These are phyloP conservation scores for Hemicordylus capensis DNA, from an alignment of 2,113 vertebrate species.

Conservation along the genomic window DNA sequence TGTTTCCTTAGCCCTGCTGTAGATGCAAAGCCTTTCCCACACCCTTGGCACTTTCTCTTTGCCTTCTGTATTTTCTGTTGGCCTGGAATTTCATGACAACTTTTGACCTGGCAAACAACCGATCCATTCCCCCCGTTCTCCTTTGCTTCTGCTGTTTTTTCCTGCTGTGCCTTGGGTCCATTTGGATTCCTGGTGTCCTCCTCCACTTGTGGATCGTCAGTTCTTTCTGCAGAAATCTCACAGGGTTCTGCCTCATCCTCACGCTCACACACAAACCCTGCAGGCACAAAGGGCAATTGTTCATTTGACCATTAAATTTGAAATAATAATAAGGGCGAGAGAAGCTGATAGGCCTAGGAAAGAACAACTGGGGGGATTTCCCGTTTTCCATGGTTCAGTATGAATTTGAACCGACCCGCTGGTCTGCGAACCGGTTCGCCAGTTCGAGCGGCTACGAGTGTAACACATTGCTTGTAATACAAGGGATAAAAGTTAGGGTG, in stretches of 20 bases:
- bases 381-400: no score
- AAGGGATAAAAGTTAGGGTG: no score
- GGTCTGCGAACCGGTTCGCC: no score
- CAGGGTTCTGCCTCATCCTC: background rate
- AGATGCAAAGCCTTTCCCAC: background rate
- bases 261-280: no score
- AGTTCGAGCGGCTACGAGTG: no score
- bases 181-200: background rate
- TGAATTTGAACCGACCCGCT: no score
- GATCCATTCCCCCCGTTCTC: background rate
- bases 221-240: background rate
- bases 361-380: no score
- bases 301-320: no score
- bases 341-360: no score
- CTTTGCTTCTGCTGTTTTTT: background rate
- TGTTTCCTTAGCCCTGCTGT: background rate
- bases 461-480: no score
- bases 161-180: background rate
- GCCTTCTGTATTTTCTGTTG: background rate
- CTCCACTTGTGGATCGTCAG: background rate
- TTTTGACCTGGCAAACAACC: background rate
- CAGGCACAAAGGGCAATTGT: no score
- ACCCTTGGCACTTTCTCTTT: background rate
- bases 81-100: background rate
- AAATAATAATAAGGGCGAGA: no score